Evolutionary conservation across 2,797 vertebrate species (phyloP), one percentile per base, ranked within the genome.

Genomic region (Siniperca scherzeri): DNA sequence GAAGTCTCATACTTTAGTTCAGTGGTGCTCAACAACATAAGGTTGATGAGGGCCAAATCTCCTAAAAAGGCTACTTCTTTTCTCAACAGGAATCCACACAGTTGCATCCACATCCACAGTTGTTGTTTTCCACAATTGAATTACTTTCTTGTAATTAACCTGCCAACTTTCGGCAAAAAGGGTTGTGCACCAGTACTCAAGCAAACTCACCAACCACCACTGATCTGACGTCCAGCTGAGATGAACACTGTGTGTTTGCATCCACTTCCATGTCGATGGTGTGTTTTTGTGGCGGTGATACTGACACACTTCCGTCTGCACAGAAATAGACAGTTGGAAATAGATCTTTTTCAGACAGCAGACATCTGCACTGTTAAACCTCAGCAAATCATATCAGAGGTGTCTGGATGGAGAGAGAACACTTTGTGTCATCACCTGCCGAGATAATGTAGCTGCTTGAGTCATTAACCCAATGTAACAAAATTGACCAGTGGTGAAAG

Each of bases 261-360:
- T 80, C 74, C 48, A n/a, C 52, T 16, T 77, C 25, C 44, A 14
- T 69, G 69, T 65, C 7, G 61, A 64, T 70, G 46, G 7, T 42
- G 73, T 48, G 9, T 69, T 61, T 25, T 22, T 46, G 25, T 71
- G 27, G 61, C 25, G 61, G 16, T 44, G 44, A 70, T 65, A 25
- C 11, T 52, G 62, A n/a, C 55, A 70, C 19, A 10, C 7, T 67
- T 60, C 48, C n/a, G 2, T 59, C 80, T 57, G 61, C 22, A 67
- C 50, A 77, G 36, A 78, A 83, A 83, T 14, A 70, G 25, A 75
- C 12, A 40, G n/a, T 8, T 57, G n/a, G 44, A 50, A 22, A 30
- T 21, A 17, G 60, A 73, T 78, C 19, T 73, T 36, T 59, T 21
- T 57, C 25, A n/a, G 21, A 57, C 19, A 38, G 52, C 30, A 21